Percentiles rank a stretch among this genome's conserved stretches.
Evolutionary conservation across 2,113 vertebrate genomes (phyloP).

Genomic region (Pyrgilauda ruficollis): DNA sequence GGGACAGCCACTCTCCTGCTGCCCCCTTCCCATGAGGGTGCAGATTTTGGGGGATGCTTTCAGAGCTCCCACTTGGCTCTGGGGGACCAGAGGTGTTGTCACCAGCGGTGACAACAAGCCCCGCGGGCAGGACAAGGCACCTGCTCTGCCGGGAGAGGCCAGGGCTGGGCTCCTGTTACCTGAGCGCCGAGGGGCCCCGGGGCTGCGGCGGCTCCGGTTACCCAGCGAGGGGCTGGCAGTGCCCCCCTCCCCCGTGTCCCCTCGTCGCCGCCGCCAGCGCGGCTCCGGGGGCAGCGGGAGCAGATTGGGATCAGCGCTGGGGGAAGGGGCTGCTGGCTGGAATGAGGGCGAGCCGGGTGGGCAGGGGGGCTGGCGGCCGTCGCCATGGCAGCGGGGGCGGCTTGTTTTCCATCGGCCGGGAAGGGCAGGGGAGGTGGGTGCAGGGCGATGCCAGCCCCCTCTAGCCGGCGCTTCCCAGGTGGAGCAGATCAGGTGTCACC

Average conservation of each 20-base stretch:
- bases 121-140: background rate
- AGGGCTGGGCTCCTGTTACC: background rate
- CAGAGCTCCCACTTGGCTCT: background rate
- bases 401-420: background rate
- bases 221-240: background rate
- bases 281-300: background rate
- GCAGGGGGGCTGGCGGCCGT: background rate
- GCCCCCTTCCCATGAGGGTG: background rate
- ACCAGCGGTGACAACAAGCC: background rate
- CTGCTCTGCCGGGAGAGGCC: background rate
- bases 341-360: background rate
- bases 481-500: background rate
- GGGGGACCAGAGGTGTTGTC: background rate
- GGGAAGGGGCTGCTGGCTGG: background rate
- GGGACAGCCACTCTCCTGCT: background rate
- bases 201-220: background rate
- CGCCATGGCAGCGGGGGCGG: background rate
- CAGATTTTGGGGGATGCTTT: rapidly evolving
- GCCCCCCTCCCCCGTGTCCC: background rate
- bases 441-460: background rate
- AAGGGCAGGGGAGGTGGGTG: background rate
- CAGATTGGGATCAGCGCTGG: background rate
- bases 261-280: too few relatives aligned
- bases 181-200: slow-evolving; percentile 18
- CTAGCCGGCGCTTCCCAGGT: background rate